phyloP scores from a whole-genome alignment of 2,113 vertebrate genomes.

The Brienomyrus brachyistius region DNA sequence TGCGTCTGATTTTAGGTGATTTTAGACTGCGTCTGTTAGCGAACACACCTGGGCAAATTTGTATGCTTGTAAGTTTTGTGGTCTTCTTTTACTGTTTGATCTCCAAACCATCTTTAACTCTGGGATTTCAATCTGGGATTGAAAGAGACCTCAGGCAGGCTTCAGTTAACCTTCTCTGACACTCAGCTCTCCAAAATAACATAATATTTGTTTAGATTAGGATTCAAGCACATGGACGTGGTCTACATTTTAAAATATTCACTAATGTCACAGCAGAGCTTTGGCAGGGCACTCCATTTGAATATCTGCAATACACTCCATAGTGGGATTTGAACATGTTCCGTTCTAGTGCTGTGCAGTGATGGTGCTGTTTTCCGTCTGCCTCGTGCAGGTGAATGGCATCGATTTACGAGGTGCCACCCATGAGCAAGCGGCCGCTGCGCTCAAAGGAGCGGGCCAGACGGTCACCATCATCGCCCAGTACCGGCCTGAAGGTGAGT shows the following conservation, averaged over 20 bases:
- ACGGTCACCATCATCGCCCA: slow-evolving; percentile 91
- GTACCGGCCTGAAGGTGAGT: slow-evolving; percentile 91
- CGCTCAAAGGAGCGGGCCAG: slow-evolving; percentile 89
- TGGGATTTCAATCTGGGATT: not conserved
- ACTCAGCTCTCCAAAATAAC: not conserved
- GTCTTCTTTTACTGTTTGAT: not conserved
- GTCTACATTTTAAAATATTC: not conserved
- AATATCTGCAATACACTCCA: not conserved
- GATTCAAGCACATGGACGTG: not conserved
- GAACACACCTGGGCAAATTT: not conserved
- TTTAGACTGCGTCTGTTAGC: not conserved
- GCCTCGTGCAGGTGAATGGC: slow-evolving; percentile 75
- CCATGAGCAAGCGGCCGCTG: slow-evolving; percentile 89
- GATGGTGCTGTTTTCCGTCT: not conserved
- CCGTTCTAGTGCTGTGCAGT: not conserved
- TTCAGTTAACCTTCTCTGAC: not conserved
- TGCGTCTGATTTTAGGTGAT: not conserved
- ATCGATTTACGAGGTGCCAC: slow-evolving; percentile 88
- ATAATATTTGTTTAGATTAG: not conserved
- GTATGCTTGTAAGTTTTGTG: not conserved
- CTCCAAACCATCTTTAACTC: not conserved
- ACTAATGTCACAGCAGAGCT: not conserved
- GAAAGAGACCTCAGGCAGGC: not conserved
- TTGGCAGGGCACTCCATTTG: not conserved
- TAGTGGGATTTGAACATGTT: not conserved